Conservation (phyloP, 2,888 invertebrate species). For the Deilephila porcellus region DNA sequence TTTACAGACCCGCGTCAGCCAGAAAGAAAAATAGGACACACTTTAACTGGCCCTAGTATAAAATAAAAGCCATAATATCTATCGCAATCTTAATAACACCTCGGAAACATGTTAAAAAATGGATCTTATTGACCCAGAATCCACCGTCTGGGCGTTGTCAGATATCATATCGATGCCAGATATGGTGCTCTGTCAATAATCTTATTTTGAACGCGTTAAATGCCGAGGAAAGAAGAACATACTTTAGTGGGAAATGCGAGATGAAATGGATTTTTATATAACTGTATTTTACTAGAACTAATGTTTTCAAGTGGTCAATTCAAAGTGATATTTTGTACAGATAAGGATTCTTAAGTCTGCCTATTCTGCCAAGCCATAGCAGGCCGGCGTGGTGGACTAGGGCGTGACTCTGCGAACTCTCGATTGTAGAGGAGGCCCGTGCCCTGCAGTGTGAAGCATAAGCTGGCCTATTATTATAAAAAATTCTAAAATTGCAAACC, state of each 20-base stretch:
- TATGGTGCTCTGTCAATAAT: not conserved
- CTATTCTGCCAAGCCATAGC: no score
- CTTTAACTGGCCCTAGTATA: no score
- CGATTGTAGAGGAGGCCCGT: no score
- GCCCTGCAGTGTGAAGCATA: no score
- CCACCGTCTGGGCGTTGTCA: not conserved
- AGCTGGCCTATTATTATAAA: no score
- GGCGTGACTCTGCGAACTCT: no score
- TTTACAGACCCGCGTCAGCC: no score
- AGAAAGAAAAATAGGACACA: no score
- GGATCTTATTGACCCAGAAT: constrained; percentile 18
- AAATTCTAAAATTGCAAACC: no score
- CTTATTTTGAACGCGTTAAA: constrained; percentile 2
- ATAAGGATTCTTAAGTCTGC: no score
- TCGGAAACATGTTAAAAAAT: not conserved
- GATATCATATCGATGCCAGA: constrained; percentile 15
- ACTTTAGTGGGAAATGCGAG: not conserved
- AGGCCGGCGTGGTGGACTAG: no score
- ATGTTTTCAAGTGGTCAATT: not conserved
- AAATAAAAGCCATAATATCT: not conserved
- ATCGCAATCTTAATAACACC: not conserved
- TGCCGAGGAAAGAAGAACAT: not conserved
- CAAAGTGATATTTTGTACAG: no score
- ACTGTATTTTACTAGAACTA: not conserved
- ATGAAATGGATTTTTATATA: not conserved